Evolutionary conservation across 2,797 vertebrate species (phyloP), one percentile per base, ranked within the genome.

Genomic region (Siniperca undulata): DNA sequence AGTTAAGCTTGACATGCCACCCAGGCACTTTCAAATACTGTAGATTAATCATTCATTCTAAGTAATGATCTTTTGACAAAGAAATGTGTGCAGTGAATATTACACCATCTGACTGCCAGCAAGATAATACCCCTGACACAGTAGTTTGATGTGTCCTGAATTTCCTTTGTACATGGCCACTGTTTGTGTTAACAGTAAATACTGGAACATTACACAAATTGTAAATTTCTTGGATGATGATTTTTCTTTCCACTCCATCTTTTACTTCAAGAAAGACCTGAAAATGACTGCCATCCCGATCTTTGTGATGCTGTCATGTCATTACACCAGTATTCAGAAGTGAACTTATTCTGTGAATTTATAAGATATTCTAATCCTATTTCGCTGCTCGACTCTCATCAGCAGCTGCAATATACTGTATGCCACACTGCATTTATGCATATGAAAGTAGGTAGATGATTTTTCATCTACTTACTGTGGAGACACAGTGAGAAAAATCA

Each of bases 401-500:
- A 64, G 2, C 67, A 75, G 36, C 36, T 67, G 56, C 14, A 38
- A 19, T 8, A 48, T 24, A 34, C 34, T 58, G 50, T 48, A 69
- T 60, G 13, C 36, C 44, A 83, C 34, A 2, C 34, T 79, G 66
- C 80, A 24, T 52, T 74, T 17, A 71, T 77, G 59, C 62, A 76
- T 70, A 44, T 24, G 44, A 48, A 44, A 81, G 46, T 11, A 66
- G 42, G 46, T 17, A 10, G n/a, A 50, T 55, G 46, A 53, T n/a
- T 58, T 77, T 64, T 80, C 24, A 70, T 27, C 30, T 30, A 30
- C 30, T 30, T 30, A 30, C 30, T n/a, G 46, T 64, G 71, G 55
- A 62, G n/a, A 17, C 38, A 56, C 46, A 24, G 24, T 60, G 30
- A 46, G 0, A 52, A 82, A 68, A 64, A 19, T 52, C 20, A 60